These are phyloP conservation scores for Apostichopus japonicus DNA, from an alignment of 35 echinoderm and acorn worm genomes.

Conservation along the genomic window DNA sequence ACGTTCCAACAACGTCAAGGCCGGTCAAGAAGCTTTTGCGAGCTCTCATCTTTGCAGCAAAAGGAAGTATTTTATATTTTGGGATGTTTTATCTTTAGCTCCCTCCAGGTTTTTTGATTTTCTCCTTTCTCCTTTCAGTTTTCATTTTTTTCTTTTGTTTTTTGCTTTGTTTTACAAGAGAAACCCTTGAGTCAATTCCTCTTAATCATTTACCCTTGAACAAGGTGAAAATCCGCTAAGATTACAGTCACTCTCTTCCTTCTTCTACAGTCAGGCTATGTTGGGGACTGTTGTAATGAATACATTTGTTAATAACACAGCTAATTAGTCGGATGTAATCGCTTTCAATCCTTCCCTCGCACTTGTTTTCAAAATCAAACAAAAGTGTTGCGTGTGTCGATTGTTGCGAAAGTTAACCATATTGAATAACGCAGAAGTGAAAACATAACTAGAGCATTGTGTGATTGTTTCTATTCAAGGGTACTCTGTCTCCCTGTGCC, in stretches of 20 bases:
- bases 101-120: neutral
- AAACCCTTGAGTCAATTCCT: slow-evolving; percentile 1
- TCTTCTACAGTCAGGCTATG: too few species aligned
- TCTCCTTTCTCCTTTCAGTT: neutral
- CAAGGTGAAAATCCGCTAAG: neutral
- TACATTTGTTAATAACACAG: slow-evolving; percentile 8
- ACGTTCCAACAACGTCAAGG: slow-evolving; percentile 5
- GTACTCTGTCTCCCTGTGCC: neutral
- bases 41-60: neutral
- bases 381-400: neutral
- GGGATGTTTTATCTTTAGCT: neutral
- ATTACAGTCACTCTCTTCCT: neutral
- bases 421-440: neutral
- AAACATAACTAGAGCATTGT: neutral
- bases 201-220: neutral
- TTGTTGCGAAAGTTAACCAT: neutral
- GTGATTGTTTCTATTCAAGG: neutral
- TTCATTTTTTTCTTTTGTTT: too few species aligned
- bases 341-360: neutral
- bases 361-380: neutral
- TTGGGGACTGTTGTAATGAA: neutral
- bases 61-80: slow-evolving; percentile 9
- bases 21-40: slow-evolving; percentile 1
- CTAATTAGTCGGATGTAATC: neutral
- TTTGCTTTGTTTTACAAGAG: neutral